Conservation (phyloP, 2,113 vertebrate genomes). For the Dromas ardeola region DNA sequence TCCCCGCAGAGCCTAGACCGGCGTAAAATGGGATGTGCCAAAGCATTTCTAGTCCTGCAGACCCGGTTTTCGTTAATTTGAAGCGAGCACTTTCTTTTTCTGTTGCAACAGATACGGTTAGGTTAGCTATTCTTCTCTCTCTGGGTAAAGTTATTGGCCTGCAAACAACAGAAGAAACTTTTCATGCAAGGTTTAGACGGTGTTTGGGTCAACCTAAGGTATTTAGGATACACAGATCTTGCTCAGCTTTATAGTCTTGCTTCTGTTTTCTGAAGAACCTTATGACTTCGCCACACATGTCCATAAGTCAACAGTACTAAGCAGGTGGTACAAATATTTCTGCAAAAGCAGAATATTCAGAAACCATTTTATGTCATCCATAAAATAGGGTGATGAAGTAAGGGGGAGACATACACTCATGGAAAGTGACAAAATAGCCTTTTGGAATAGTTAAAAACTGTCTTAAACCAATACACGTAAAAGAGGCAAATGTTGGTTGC, state of each 20-base stretch:
- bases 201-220: not conserved
- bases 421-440: not conserved
- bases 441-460: not conserved
- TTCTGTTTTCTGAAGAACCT: not conserved
- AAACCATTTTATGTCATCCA: not conserved
- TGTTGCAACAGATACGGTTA: accelerated
- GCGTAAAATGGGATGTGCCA: accelerated
- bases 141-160: not conserved
- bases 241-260: not conserved
- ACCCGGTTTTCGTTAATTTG: accelerated
- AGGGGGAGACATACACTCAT: not conserved
- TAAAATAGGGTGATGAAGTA: not conserved
- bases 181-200: not conserved
- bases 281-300: accelerated
- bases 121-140: not conserved
- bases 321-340: not conserved
- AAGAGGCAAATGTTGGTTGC: not conserved
- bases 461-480: not conserved
- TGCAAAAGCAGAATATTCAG: not conserved
- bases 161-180: not conserved
- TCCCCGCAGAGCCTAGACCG: not conserved
- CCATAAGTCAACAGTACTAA: accelerated
- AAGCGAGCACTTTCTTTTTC: not conserved
- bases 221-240: not conserved
- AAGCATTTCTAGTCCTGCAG: not conserved